phyloP scores from a whole-genome alignment of 1,140 invertebrate species.

The Mylabris phalerata region DNA sequence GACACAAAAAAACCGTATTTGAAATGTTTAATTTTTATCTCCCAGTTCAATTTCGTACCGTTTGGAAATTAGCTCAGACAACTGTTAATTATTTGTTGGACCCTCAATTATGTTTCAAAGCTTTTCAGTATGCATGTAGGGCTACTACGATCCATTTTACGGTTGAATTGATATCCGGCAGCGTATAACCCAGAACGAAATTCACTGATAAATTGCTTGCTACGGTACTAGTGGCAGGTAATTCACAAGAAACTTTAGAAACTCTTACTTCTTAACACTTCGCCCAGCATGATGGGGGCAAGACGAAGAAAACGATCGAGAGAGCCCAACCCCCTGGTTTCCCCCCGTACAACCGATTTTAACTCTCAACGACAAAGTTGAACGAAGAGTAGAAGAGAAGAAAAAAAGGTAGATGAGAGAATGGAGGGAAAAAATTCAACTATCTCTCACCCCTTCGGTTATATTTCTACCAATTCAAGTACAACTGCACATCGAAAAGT shows the following conservation, averaged over 20 bases:
- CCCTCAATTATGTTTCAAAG: slow-evolving; percentile 9
- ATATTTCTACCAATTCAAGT: background rate
- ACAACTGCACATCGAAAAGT: background rate
- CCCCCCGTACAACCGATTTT: background rate
- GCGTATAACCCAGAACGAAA: slow-evolving; percentile 3
- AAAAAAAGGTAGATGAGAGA: background rate
- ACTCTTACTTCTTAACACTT: slow-evolving; percentile 37
- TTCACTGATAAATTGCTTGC: slow-evolving; percentile 38
- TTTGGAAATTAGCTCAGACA: background rate
- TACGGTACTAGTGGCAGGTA: slow-evolving; percentile 35
- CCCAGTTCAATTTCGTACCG: background rate
- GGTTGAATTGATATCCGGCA: slow-evolving; percentile 31
- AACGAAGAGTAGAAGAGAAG: background rate
- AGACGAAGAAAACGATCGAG: background rate
- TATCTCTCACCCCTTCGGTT: background rate
- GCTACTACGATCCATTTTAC: slow-evolving; percentile 31
- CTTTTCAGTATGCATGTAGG: slow-evolving; percentile 20
- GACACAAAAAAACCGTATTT: background rate
- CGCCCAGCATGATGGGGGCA: slow-evolving; percentile 6
- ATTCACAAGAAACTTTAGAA: slow-evolving; percentile 36
- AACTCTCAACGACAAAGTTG: background rate
- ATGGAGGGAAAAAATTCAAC: too few species aligned
- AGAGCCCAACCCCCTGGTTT: background rate
- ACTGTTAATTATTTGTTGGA: slow-evolving; percentile 14
- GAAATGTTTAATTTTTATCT: background rate